phyloP scores from a whole-genome alignment of 2,888 invertebrate species.

The Erebia palarica region DNA sequence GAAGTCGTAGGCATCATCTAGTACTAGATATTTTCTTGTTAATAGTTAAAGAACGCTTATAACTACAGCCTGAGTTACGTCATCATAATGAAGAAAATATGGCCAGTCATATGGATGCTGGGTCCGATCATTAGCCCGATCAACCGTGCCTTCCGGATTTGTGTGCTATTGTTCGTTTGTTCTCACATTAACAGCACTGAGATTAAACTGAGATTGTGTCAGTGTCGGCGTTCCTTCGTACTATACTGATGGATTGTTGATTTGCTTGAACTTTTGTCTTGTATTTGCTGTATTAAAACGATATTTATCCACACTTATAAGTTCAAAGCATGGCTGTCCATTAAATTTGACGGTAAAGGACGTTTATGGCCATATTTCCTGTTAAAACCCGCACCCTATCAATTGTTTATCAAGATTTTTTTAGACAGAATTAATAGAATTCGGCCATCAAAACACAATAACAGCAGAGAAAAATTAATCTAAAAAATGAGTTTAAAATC shows the following conservation, averaged over 20 bases:
- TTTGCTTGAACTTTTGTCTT: constrained; percentile 10
- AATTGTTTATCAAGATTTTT: too few species aligned
- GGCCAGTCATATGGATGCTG: not conserved
- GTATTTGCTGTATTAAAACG: constrained; percentile 6
- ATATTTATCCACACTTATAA: constrained; percentile 2
- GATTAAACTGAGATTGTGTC: constrained; percentile 17
- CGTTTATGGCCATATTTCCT: not conserved
- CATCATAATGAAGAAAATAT: too few species aligned
- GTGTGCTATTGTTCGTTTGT: constrained; percentile 62
- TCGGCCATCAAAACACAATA: too few species aligned
- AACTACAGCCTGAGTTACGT: not conserved
- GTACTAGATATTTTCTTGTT: too few species aligned
- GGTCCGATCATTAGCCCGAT: constrained; percentile 61
- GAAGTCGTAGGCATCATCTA: too few species aligned
- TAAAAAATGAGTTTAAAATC: too few species aligned
- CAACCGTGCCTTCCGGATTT: constrained; percentile 70
- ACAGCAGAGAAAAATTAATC: too few species aligned
- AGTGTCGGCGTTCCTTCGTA: constrained; percentile 10
- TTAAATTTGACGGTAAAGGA: not conserved
- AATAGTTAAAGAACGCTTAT: not conserved
- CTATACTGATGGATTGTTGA: constrained; percentile 11
- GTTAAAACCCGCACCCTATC: too few species aligned
- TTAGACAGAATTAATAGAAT: too few species aligned
- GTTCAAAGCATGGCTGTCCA: constrained; percentile 1
- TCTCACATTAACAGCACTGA: constrained; percentile 62